phyloP scores from a whole-genome alignment of 2,888 invertebrate genomes.

The Harpalus rufipes region DNA sequence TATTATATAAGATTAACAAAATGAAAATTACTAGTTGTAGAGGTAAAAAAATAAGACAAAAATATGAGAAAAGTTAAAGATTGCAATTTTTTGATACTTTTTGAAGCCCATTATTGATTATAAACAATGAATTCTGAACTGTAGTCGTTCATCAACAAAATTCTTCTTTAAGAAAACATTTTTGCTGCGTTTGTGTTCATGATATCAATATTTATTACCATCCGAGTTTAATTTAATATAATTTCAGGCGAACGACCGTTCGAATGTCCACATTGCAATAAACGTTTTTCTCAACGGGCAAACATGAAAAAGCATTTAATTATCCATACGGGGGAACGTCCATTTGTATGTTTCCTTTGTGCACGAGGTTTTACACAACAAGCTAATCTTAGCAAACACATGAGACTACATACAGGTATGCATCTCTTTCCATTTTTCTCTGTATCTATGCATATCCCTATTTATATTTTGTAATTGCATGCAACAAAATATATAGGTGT shows the following conservation, averaged over 20 bases:
- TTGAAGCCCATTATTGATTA: too few relatives aligned
- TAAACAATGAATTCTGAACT: too few relatives aligned
- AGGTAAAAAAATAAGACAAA: too few relatives aligned
- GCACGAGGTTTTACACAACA: constrained; percentile 69
- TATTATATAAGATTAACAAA: too few relatives aligned
- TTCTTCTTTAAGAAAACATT: not conserved
- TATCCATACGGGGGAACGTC: constrained; percentile 70
- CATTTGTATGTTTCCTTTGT: constrained; percentile 70
- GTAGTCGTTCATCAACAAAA: too few relatives aligned
- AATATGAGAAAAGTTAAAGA: too few relatives aligned
- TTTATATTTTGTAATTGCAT: too few relatives aligned
- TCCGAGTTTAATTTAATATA: not conserved
- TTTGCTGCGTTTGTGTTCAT: constrained; percentile 29
- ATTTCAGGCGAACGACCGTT: constrained; percentile 69
- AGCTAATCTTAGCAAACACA: constrained; percentile 70
- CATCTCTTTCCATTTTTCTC: not conserved
- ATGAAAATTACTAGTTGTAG: too few relatives aligned
- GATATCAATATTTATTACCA: not conserved
- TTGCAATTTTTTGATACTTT: too few relatives aligned
- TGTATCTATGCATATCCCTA: too few relatives aligned
- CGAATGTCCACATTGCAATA: constrained; percentile 69
- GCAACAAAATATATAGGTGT: too few relatives aligned
- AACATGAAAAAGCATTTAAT: constrained; percentile 71
- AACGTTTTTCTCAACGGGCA: constrained; percentile 71
- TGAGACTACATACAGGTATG: constrained; percentile 69